A percentile compares a stretch with the other conserved stretches of the same genome.
Evolutionary conservation across 2,113 vertebrate genomes (phyloP).

Genomic region (Pogona vitticeps): DNA sequence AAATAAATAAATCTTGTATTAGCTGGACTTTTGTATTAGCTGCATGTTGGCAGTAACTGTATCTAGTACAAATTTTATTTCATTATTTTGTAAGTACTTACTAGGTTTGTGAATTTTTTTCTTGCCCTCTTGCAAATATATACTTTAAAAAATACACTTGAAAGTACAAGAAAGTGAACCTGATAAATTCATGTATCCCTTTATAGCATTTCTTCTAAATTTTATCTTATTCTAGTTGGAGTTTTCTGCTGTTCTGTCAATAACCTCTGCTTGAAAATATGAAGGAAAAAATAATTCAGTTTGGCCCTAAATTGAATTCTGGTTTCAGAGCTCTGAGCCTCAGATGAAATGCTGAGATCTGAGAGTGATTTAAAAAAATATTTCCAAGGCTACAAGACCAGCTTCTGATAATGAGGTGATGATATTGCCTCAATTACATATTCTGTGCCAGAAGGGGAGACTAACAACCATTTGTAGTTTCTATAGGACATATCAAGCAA

Average conservation of each 20-base stretch:
- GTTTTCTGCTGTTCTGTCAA: background rate
- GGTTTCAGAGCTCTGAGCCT: slow-evolving; percentile 35
- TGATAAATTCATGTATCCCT: background rate
- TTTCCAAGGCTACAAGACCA: slow-evolving; percentile 34
- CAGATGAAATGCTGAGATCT: fast-evolving
- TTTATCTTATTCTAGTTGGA: background rate
- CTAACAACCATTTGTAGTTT: slow-evolving; percentile 49
- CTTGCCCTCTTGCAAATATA: background rate
- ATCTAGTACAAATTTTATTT: too few species aligned
- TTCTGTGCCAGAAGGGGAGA: slow-evolving; percentile 7
- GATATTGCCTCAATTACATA: slow-evolving; percentile 42
- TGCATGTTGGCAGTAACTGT: too few species aligned
- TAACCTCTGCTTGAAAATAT: slow-evolving; percentile 12
- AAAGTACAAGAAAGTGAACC: background rate
- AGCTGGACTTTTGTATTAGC: too few species aligned
- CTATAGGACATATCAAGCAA: too few species aligned
- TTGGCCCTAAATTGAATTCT: slow-evolving; percentile 45
- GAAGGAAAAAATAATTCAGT: slow-evolving; percentile 27
- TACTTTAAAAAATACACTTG: background rate
- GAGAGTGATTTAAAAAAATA: slow-evolving; percentile 35
- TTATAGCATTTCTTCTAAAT: background rate
- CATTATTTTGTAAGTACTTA: too few species aligned
- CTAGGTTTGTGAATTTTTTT: too few species aligned
- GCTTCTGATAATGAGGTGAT: slow-evolving; percentile 44
- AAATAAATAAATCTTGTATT: too few species aligned